Base-by-base conservation (phyloP, 2,888 invertebrate species). In the Noctua fimbriata region DNA sequence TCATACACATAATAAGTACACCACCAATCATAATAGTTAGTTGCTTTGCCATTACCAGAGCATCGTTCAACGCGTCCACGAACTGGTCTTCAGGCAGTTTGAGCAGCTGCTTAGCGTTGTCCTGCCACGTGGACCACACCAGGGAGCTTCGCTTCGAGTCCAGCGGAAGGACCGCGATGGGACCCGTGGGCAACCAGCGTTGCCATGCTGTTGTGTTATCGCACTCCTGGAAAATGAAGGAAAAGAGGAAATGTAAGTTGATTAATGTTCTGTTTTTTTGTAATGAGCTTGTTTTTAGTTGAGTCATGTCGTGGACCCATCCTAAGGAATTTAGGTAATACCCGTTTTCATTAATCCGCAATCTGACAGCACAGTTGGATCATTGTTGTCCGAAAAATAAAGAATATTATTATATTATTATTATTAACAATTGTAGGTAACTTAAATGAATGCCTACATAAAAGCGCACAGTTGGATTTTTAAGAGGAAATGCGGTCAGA, bases 141-240 rank as follows among this genome's bases (percentile, higher is more conserved):
- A 99, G 96, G 0, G 99, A 99, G 91, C 99, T 99, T 69, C 98
- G 95, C 32, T 97, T 97, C 49, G 98, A 97, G 86, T 97, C 98
- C 41, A 99, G 97, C 14, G 99, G 99, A 75, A 99, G 95, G 44
- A 99, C 93, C 7, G 99, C 99, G 44, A 99, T 97, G 0, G 99
- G 99, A 1, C 99, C 99, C 5, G 98, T 98, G 0, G 99, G 98
- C 83, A 99, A 95, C 96, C 99, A 99, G 86, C 99, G 97, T 94
- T 99, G 99, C 99, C 99, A 99, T 0, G 99, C 99, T 5, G 98
- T 98, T 49, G 97, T 97, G 94, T 99, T 99, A 76, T 98, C 98
- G 24, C 97, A 97, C 69, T 97, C 97, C 98, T 98, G 94, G 1
- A 93, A 92, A 63, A 72, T 28, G 4, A 21, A 36, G 7, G 2